These are phyloP conservation scores for Hyposoter didymator DNA, from an alignment of 2,888 invertebrate genomes.

Conservation along the genomic window DNA sequence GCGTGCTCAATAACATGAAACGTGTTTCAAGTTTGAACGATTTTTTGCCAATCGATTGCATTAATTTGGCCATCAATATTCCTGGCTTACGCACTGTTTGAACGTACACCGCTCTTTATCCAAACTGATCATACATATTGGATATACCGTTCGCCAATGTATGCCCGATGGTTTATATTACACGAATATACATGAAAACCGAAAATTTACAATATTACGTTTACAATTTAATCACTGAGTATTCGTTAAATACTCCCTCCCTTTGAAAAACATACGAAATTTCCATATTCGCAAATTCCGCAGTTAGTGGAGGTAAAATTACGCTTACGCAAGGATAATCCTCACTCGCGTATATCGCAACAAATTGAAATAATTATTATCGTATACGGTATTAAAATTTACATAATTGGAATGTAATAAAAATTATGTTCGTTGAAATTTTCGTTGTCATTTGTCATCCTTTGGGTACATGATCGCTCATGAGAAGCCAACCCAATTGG, in stretches of 20 bases:
- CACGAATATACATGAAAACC: slow-evolving; percentile 25
- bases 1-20: neutral
- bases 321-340: slow-evolving; percentile 1
- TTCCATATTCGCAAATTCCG: neutral
- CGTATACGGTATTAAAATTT: neutral
- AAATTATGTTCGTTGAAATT: neutral
- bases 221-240: slow-evolving; percentile 28
- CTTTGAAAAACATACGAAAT: neutral
- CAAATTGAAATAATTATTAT: neutral
- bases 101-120: slow-evolving; percentile 41
- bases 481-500: neutral
- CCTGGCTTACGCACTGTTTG: slow-evolving; percentile 58
- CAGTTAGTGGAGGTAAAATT: neutral
- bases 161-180: slow-evolving; percentile 44
- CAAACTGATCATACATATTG: slow-evolving; percentile 45
- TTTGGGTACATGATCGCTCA: neutral
- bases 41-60: slow-evolving; percentile 52
- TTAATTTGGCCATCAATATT: slow-evolving; percentile 64
- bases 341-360: neutral
- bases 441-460: neutral
- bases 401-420: neutral
- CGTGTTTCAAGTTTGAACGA: slow-evolving; percentile 13
- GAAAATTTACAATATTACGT: slow-evolving; percentile 53
- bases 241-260: neutral
- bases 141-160: slow-evolving; percentile 44